Conservation (phyloP, 2,113 vertebrate genomes). For the Lycaon pictus region DNA sequence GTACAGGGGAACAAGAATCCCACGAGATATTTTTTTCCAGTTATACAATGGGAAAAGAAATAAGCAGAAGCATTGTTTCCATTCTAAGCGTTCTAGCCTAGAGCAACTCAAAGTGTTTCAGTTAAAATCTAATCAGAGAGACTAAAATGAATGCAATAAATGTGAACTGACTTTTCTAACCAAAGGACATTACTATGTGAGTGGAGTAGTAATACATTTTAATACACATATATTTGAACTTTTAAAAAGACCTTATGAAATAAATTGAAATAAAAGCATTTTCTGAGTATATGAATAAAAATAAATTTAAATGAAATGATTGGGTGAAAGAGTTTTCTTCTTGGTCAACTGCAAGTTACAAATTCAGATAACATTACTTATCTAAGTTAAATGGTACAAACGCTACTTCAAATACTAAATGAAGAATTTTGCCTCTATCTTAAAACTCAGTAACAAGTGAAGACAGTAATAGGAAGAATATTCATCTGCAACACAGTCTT, state of each 20-base stretch:
- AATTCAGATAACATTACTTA: background rate
- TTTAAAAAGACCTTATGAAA: background rate
- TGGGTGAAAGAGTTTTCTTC: background rate
- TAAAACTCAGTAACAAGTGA: background rate
- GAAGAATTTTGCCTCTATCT: background rate
- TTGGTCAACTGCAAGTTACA: background rate
- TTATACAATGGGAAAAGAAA: background rate
- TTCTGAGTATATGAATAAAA: background rate
- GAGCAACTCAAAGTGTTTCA: background rate
- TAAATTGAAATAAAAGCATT: background rate
- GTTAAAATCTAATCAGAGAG: conserved; percentile 49
- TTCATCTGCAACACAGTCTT: background rate
- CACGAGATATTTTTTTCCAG: background rate
- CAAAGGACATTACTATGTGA: background rate
- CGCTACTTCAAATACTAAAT: background rate
- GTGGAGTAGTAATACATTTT: background rate
- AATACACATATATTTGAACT: background rate
- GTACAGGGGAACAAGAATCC: background rate
- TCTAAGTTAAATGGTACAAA: background rate
- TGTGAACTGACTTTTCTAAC: conserved; percentile 55
- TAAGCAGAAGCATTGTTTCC: background rate
- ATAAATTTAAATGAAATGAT: background rate
- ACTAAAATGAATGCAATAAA: conserved; percentile 44
- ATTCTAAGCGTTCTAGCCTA: background rate
- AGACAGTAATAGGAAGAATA: background rate